Base-by-base conservation (phyloP, 2,888 invertebrate species). In the Gasteruption jaculator region DNA sequence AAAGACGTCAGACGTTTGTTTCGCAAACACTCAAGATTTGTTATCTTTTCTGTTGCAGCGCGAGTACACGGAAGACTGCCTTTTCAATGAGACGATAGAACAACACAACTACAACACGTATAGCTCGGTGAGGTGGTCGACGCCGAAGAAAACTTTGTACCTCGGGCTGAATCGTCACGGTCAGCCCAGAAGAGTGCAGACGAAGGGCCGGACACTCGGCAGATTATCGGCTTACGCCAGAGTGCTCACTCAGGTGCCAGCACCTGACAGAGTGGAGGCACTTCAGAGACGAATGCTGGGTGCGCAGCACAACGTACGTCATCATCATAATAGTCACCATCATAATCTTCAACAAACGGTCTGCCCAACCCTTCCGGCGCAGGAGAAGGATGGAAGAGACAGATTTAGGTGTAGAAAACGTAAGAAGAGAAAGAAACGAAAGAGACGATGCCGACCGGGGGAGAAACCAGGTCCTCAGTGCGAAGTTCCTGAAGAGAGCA, bases 51-150 rank as follows among this genome's bases (percentile, higher is more conserved):
- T 80, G 78, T 86, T 85, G 62, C 86, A 90, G 89, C 84, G 81
- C 75, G 83, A 85, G 73, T 86, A 85, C 77, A 83, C 82, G 67
- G 76, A 76, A 59, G 85, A 86, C 64, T 91, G 90, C 76, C 80
- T 88, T 70, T 89, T 90, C 79, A 86, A 87, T 74, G 90, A 90
- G 75, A 84, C 82, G 68, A 82, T 89, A 72, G 88, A 85, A 72
- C 82, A 83, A 71, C 84, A 88, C 73, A 82, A 86, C 71, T 90
- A 88, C 76, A 90, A 89, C 72, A 86, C 86, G 43, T 91, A 90
- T 74, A 85, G 87, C 61, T 84, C 84, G 57, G 78, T 78, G 47
- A 81, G 83, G 69, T 82, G 83, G 74, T 83, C 83, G 46, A 78
- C 80, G 58, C 75, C 76, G 67, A 81, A 82, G 60, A 68, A 70